Evolutionary conservation across 2,797 vertebrate species (phyloP).

Genomic region (Falco biarmicus): DNA sequence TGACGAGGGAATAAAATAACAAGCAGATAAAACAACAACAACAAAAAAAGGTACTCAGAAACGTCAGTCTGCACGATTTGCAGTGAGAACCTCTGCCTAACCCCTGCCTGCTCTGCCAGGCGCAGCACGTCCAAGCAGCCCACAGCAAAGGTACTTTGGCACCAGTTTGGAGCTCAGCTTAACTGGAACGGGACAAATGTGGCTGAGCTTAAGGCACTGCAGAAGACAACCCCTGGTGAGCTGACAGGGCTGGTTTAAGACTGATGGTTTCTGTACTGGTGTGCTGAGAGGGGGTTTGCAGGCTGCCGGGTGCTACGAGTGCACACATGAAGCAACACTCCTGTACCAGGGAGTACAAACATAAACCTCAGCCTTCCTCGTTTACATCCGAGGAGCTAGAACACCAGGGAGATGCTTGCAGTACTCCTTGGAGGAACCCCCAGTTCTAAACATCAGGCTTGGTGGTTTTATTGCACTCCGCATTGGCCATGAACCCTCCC

Average conservation of each 20-base stretch:
- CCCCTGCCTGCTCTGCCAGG: neutral
- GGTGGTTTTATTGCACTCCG: neutral
- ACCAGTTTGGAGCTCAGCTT: neutral
- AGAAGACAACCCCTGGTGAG: neutral
- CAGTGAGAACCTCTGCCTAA: neutral
- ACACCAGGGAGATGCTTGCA: fast-evolving
- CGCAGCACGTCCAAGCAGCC: neutral
- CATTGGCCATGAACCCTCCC: neutral
- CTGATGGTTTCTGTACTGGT: neutral
- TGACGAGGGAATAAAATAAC: neutral
- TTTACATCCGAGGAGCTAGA: neutral
- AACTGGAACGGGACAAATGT: fast-evolving
- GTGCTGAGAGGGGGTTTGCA: too few species aligned
- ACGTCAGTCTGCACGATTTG: neutral
- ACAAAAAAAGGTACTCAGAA: neutral
- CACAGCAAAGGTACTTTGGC: neutral
- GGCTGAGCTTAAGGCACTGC: neutral
- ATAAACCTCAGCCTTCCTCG: neutral
- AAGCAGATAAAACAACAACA: neutral
- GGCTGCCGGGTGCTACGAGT: neutral
- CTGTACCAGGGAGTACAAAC: neutral
- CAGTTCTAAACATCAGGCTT: neutral
- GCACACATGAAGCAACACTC: neutral
- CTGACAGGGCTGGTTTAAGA: neutral
- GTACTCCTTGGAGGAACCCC: neutral